Conservation (phyloP, 2,888 invertebrate species). For the Pollenia angustigena region DNA sequence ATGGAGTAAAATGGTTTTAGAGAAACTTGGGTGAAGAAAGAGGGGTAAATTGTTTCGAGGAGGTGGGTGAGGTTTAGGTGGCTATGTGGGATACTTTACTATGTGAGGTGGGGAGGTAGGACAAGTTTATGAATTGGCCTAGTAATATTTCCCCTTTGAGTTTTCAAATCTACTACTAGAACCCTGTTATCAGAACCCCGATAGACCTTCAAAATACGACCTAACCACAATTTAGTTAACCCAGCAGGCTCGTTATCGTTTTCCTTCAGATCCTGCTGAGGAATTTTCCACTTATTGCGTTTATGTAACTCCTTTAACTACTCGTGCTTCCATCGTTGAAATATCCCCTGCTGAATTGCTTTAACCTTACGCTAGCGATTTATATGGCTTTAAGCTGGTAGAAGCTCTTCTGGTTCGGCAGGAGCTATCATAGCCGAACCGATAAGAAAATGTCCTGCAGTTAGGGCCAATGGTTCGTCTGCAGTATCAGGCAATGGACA, state of each 20-base stretch:
- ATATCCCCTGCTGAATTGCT: slow-evolving; percentile 8
- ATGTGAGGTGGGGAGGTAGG: background rate
- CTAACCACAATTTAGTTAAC: slow-evolving; percentile 47
- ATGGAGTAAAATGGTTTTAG: background rate
- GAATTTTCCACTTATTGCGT: background rate
- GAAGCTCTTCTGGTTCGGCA: background rate
- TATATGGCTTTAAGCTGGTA: background rate
- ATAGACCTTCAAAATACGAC: slow-evolving; percentile 36
- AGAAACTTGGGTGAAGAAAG: too few species aligned
- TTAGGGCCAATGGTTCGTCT: background rate
- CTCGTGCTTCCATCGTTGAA: background rate
- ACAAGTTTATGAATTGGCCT: slow-evolving; percentile 34
- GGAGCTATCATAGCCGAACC: background rate
- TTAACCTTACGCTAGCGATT: slow-evolving; percentile 2
- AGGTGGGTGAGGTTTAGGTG: too few species aligned
- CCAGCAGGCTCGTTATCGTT: background rate
- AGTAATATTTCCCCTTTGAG: slow-evolving; percentile 10
- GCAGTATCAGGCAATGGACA: background rate
- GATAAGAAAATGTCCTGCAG: slow-evolving; percentile 1
- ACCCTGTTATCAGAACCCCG: too few species aligned
- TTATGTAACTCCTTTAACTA: background rate
- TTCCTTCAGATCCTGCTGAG: background rate
- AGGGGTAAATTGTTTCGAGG: too few species aligned
- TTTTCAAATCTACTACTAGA: background rate
- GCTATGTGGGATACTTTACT: too few species aligned